A percentile compares a stretch with the other conserved stretches of the same genome.
Evolutionary conservation across 2,888 invertebrate species (phyloP).

Genomic region (Leptinotarsa haldemani): DNA sequence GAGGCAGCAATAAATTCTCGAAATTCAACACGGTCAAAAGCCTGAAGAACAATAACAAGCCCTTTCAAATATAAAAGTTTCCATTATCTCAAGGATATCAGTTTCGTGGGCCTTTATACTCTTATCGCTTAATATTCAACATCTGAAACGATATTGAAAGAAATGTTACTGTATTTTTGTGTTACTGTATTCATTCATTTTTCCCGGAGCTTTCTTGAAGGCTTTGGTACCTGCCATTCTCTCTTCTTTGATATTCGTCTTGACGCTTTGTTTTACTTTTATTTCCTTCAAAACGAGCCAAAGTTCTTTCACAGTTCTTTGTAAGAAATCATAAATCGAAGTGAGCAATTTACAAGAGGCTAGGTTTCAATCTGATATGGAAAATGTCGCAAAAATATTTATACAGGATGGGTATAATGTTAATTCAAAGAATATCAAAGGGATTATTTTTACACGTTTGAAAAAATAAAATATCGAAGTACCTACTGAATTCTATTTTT

Average conservation of each 20-base stretch:
- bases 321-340: neutral
- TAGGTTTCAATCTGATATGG: neutral
- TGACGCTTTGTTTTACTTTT: constrained; percentile 3
- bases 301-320: neutral
- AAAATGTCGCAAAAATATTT: neutral
- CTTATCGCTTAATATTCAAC: neutral
- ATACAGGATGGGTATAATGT: too few relatives aligned
- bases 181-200: neutral
- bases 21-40: neutral
- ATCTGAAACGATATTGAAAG: neutral
- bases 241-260: neutral
- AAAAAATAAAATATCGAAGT: too few relatives aligned
- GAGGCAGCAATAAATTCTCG: neutral
- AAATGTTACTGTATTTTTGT: neutral
- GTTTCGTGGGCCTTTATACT: neutral
- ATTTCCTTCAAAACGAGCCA: neutral
- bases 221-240: neutral
- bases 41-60: neutral
- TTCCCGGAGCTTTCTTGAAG: neutral
- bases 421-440: too few relatives aligned
- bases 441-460: too few relatives aligned
- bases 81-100: neutral
- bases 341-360: neutral
- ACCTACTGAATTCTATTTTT: too few relatives aligned
- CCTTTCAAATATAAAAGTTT: neutral